Percentiles rank a stretch among this genome's conserved stretches.
Evolutionary conservation across 2,888 invertebrate species (phyloP).

Genomic region (Teinopalpus imperialis): DNA sequence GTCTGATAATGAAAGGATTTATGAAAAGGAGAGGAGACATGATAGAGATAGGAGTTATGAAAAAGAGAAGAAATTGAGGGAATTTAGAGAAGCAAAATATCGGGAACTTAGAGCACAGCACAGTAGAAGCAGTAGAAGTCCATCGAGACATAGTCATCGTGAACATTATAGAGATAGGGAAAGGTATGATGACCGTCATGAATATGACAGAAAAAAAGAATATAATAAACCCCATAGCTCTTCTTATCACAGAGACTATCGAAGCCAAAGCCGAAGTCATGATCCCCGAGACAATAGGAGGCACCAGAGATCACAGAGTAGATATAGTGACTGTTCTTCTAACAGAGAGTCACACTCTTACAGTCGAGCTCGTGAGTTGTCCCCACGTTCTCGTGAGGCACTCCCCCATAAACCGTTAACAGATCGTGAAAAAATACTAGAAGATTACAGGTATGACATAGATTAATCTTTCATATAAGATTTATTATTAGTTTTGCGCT

Average conservation of each 20-base stretch:
- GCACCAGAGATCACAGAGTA: constrained; percentile 46
- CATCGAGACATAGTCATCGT: constrained; percentile 42
- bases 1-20: constrained; percentile 19
- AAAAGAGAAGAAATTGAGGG: constrained; percentile 34
- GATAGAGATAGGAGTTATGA: constrained; percentile 37
- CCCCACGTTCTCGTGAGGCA: constrained; percentile 39
- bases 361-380: constrained; percentile 40
- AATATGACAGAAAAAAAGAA: constrained; percentile 51
- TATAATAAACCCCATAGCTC: constrained; percentile 43
- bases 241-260: constrained; percentile 40
- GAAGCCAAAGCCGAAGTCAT: constrained; percentile 46
- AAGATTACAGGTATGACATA: constrained; percentile 59
- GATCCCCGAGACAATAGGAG: constrained; percentile 39
- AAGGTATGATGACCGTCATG: constrained; percentile 34
- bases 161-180: constrained; percentile 40
- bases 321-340: constrained; percentile 39
- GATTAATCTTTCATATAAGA: not conserved
- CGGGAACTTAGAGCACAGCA: constrained; percentile 37
- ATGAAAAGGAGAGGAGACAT: constrained; percentile 31
- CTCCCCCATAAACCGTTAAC: constrained; percentile 49
- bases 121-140: constrained; percentile 46
- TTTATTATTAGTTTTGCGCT: too few relatives aligned
- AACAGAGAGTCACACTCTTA: constrained; percentile 36
- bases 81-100: constrained; percentile 35
- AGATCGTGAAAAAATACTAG: constrained; percentile 70